phyloP scores from a whole-genome alignment of 2,113 vertebrate species.

The Nycticorax nycticorax region DNA sequence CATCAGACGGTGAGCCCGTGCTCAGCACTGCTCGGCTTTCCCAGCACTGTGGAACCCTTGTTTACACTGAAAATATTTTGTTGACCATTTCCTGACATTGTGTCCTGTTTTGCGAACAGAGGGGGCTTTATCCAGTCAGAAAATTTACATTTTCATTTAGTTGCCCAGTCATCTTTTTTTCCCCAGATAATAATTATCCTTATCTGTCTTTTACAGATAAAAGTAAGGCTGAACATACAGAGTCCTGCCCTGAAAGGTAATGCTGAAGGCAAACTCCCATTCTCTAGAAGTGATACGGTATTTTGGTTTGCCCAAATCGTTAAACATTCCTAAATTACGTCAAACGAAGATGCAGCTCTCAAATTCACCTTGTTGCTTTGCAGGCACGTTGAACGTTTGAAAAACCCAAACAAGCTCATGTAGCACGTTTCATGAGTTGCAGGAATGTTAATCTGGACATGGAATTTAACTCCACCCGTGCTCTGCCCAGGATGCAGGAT shows the following conservation, averaged over 20 bases:
- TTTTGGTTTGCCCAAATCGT: neutral
- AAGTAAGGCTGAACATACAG: neutral
- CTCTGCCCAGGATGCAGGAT: neutral
- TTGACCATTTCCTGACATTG: neutral
- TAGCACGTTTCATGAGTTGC: neutral
- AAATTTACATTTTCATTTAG: neutral
- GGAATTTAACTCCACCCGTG: neutral
- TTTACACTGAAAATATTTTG: neutral
- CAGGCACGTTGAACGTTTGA: neutral
- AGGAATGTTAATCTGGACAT: slow-evolving; percentile 21
- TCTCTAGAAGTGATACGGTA: neutral
- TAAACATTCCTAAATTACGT: neutral
- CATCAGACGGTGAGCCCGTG: neutral
- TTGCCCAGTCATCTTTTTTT: neutral
- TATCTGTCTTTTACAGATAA: slow-evolving; percentile 16
- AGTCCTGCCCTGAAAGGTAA: neutral
- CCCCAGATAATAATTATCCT: neutral
- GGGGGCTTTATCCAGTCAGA: neutral
- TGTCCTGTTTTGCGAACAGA: neutral
- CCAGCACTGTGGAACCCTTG: accelerated
- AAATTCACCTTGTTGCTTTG: neutral
- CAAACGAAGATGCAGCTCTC: neutral
- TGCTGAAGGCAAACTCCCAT: neutral
- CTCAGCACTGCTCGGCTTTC: neutral
- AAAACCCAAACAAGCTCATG: neutral